These are phyloP conservation scores for Incurvaria masculella DNA, from an alignment of 2,888 invertebrate genomes.

Conservation along the genomic window DNA sequence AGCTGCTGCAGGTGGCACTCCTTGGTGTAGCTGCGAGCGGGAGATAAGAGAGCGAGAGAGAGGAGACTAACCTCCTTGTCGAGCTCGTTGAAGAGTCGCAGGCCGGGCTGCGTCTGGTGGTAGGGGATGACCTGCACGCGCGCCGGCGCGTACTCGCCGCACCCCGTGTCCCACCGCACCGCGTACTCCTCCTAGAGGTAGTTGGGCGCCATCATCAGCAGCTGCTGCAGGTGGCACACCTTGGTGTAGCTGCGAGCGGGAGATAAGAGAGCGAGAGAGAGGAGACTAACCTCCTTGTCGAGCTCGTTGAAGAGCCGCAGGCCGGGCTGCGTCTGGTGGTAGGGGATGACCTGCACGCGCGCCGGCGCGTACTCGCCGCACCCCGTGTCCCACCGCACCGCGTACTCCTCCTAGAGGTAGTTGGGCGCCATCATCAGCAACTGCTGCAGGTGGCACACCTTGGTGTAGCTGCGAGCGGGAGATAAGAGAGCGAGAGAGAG, in stretches of 20 bases:
- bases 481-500: too few species aligned
- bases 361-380: slow-evolving; percentile 67
- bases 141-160: slow-evolving; percentile 66
- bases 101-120: slow-evolving; percentile 62
- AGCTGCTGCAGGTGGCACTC: slow-evolving; percentile 78
- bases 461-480: slow-evolving; percentile 67
- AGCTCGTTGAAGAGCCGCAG: slow-evolving; percentile 61
- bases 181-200: slow-evolving; percentile 74
- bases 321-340: slow-evolving; percentile 62
- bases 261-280: too few species aligned
- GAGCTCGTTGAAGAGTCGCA: slow-evolving; percentile 61
- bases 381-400: slow-evolving; percentile 60
- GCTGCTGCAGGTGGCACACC: slow-evolving; percentile 74
- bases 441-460: slow-evolving; percentile 77
- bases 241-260: slow-evolving; percentile 69
- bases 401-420: slow-evolving; percentile 74
- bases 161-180: slow-evolving; percentile 60
- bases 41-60: too few species aligned
- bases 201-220: slow-evolving; percentile 77
- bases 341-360: slow-evolving; percentile 60
- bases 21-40: slow-evolving; percentile 68
- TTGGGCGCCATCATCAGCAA: slow-evolving; percentile 77
- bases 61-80: too few species aligned
- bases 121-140: slow-evolving; percentile 61
- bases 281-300: too few species aligned